phyloP scores from a whole-genome alignment of 1,140 invertebrate genomes.

The Campodea augens region DNA sequence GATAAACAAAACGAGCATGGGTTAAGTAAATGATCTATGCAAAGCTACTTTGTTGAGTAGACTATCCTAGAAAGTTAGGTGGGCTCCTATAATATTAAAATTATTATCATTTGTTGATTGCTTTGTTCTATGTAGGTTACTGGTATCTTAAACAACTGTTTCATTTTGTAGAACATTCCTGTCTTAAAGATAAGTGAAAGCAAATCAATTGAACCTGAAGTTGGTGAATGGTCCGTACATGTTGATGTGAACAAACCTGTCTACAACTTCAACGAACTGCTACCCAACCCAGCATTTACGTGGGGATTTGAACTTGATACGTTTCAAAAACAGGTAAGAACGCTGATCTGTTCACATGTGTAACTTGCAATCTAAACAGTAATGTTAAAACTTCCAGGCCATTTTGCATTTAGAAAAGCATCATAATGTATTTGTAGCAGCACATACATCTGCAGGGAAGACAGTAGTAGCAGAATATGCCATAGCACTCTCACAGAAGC shows the following conservation, averaged over 20 bases:
- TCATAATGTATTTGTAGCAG: conserved; percentile 93
- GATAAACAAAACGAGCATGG: too few relatives aligned
- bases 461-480: conserved; percentile 99
- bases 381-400: conserved; percentile 34
- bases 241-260: conserved; percentile 62
- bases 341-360: background rate
- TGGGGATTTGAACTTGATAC: conserved; percentile 90
- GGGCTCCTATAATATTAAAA: too few relatives aligned
- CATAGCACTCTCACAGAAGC: conserved; percentile 75
- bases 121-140: too few relatives aligned
- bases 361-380: background rate
- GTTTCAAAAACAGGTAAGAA: conserved; percentile 70
- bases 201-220: too few relatives aligned
- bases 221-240: conserved; percentile 79
- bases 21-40: too few relatives aligned
- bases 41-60: too few relatives aligned
- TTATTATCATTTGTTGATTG: too few relatives aligned
- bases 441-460: conserved; percentile 97
- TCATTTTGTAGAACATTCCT: too few relatives aligned
- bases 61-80: too few relatives aligned
- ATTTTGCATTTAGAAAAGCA: conserved; percentile 84
- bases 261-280: conserved; percentile 56
- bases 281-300: conserved; percentile 65
- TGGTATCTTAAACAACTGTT: too few relatives aligned
- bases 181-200: too few relatives aligned